Base-by-base conservation (phyloP, 2,113 vertebrate genomes). In the Sinocyclocheilus rhinocerous region DNA sequence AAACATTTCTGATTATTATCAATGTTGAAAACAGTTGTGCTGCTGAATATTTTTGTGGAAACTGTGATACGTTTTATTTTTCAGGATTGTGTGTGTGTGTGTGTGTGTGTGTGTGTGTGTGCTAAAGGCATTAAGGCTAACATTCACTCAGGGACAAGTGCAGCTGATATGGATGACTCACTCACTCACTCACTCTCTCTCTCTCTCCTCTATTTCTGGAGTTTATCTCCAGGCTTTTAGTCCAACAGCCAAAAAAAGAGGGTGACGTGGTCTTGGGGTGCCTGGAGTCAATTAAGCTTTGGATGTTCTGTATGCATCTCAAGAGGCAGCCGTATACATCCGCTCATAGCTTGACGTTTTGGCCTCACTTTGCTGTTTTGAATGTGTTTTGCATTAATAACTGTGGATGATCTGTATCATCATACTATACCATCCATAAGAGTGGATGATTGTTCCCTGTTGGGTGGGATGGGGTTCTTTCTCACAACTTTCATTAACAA, bases 201-300 rank as follows among this genome's bases (percentile, higher is more conserved):
- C 85, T 78, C 82, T 86, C 81, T 88, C 18, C 70, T 91, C 91
- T 94, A 92, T 93, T 92, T 92, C 92, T 92, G 90, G 93, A 89
- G 20, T 89, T 91, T 90, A 90, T 92, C 91, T 93, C 85, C 1
- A 72, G 90, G 91, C 91, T 90, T 89, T 90, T 84, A 89, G 86
- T 86, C 84, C 86, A 91, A 91, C 82, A 82, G 88, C 85, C 73
- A 86, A 90, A 85, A 87, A 85, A 70, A 57, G 67, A 85, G 83
- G 83, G 78, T 61, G 75, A 80, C 36, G 59, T 29, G 69, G 70
- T 76, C 65, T 50, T 65, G 89, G 83, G 78, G 52, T 52, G 72
- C 81, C 69, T 48, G 18, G 29, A 82, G 61, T 45, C 84, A 57
- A 26, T 84, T 48, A 84, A 52, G 48, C 65, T 78, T n/a, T 39